Percentiles rank a stretch among this genome's conserved stretches.
These are phyloP conservation scores for Sparidentex hasta DNA, from an alignment of 2,797 vertebrate species.

Conservation along the genomic window DNA sequence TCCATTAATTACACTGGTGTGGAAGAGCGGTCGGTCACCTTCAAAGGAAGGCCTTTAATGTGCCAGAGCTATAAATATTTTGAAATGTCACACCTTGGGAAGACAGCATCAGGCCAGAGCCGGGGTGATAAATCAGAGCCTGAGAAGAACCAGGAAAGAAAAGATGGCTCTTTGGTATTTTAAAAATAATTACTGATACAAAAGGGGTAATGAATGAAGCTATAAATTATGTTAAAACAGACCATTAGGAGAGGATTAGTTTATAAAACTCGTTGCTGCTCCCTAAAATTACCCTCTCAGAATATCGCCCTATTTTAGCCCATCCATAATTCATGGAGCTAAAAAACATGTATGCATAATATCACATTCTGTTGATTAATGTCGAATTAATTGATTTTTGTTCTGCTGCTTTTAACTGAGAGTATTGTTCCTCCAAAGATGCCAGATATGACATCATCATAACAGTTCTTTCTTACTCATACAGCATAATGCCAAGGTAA, in stretches of 20 bases:
- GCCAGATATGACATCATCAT: constrained; percentile 53
- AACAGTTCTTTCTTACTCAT: constrained; percentile 30
- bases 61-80: constrained; percentile 99
- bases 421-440: constrained; percentile 47
- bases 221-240: constrained; percentile 98
- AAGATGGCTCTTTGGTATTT: constrained; percentile 99
- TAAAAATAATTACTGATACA: constrained; percentile 99
- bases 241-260: constrained; percentile 97
- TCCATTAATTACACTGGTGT: constrained; percentile 94
- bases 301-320: constrained; percentile 90
- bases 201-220: constrained; percentile 99
- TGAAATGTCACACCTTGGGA: constrained; percentile 99
- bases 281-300: constrained; percentile 90
- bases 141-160: constrained; percentile 92
- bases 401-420: constrained; percentile 77
- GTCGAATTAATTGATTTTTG: constrained; percentile 89
- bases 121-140: constrained; percentile 92
- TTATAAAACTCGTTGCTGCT: constrained; percentile 96
- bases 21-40: constrained; percentile 98
- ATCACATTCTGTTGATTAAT: constrained; percentile 91
- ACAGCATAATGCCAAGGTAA: constrained; percentile 36
- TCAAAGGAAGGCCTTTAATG: constrained; percentile 98
- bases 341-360: constrained; percentile 85
- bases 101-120: constrained; percentile 95
- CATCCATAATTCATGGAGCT: constrained; percentile 87